Base-by-base conservation (phyloP, 2,113 vertebrate genomes). In the Ptyas mucosa region DNA sequence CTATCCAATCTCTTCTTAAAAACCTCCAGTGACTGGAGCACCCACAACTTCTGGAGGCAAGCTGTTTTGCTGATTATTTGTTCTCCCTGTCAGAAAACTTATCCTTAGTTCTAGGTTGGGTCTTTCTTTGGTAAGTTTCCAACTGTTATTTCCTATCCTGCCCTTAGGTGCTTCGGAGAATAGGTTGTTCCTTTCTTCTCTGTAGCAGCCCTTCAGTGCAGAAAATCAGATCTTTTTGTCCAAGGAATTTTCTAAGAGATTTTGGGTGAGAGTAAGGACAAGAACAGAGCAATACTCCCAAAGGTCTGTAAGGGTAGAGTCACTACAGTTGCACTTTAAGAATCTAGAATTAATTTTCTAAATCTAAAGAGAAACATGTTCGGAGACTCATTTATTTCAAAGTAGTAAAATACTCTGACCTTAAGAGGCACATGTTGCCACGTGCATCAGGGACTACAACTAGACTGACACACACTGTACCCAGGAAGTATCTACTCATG, bases 371-470 rank as follows among this genome's bases (percentile, higher is more conserved):
- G 1, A 88, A 90, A 85, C 46, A 92, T 20, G 18, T 5, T 92
- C 5, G 12, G 0, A 0, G 1, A n/a, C 91, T 96, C 95, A 49
- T 94, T 95, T 95, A 90, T 96, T 94, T 96, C 95, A 15, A 88
- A 0, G 0, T 89, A 94, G 95, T 52, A 88, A 81, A 53, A 53
- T 89, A 93, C 96, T 94, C 93, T 94, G 90, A 92, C 88, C 88
- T 0, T 86, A 7, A 5, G 34, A 21, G 6, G 12, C 29, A 58
- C 52, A 53, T 49, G 0, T 0, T 88, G 95, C 95, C 94, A 93
- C 12, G 14, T 94, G 92, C 91, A n/a, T 87, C 92, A 87, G 34
- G 34, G 26, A 93, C 89, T 53, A 51, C 0, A 9, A 49, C 81
- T 87, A 89, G 46, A 0, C 8, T 20, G 88, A 49, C 0, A 81